Percentiles rank a stretch among this genome's conserved stretches.
Evolutionary conservation across 1,140 invertebrate genomes (phyloP).

Genomic region (Penaeus vannamei): DNA sequence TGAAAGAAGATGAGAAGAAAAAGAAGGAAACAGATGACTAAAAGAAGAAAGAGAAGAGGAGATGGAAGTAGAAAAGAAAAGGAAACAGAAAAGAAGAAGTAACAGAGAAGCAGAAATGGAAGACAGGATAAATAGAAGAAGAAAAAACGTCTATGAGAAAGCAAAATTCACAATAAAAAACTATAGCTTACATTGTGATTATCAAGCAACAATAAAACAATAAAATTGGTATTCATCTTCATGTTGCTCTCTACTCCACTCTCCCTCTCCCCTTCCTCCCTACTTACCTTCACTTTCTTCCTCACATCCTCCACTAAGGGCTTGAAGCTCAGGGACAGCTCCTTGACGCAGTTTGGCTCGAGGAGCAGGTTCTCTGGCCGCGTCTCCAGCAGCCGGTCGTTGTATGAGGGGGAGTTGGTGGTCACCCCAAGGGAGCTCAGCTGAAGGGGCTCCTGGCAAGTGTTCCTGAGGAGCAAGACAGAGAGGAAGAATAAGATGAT

Average conservation of each 20-base stretch:
- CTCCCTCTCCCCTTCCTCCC: no score
- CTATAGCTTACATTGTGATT: background rate
- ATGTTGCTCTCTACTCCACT: no score
- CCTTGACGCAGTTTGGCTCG: constrained; percentile 28
- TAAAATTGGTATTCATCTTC: background rate
- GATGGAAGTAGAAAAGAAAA: no score
- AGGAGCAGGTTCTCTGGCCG: constrained; percentile 45
- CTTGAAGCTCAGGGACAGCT: constrained; percentile 34
- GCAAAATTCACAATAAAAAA: background rate
- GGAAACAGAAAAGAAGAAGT: no score
- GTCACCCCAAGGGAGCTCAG: constrained; percentile 43
- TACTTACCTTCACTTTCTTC: constrained; percentile 53
- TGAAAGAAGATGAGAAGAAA: no score
- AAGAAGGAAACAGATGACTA: no score
- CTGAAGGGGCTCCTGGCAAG: constrained; percentile 9
- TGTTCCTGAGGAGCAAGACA: constrained; percentile 40
- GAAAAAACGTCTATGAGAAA: no score
- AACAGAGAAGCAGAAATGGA: no score
- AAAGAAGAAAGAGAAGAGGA: no score
- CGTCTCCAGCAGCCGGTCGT: constrained; percentile 46
- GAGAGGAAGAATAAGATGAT: background rate
- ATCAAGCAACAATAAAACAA: constrained; percentile 35
- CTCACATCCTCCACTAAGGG: constrained; percentile 54
- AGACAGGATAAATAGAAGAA: no score
- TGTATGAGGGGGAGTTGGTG: constrained; percentile 34